Evolutionary conservation across 2,113 vertebrate species (phyloP).

Genomic region (Glaucidium brasilianum): DNA sequence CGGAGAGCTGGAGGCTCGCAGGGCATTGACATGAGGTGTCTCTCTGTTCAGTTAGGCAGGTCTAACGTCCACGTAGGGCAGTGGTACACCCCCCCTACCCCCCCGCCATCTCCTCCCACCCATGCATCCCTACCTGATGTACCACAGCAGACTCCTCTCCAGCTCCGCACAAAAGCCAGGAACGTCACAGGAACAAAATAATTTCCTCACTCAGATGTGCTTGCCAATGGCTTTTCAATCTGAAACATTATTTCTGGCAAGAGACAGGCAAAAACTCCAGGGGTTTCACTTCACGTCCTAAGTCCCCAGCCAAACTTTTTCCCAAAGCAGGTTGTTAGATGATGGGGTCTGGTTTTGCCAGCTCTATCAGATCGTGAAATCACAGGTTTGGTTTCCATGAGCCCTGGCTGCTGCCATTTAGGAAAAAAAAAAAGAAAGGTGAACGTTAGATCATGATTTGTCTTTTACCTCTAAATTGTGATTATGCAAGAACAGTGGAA

Average conservation of each 20-base stretch:
- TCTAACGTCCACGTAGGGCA: neutral
- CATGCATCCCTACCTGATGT: neutral
- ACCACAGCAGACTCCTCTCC: neutral
- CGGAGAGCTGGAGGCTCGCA: neutral
- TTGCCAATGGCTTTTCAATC: neutral
- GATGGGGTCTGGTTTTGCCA: neutral
- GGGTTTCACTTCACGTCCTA: neutral
- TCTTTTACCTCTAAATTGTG: neutral
- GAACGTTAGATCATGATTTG: neutral
- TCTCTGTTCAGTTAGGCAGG: neutral
- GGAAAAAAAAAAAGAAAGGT: neutral
- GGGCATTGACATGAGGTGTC: neutral
- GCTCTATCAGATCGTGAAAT: neutral
- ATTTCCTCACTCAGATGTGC: accelerated
- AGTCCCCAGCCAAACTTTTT: accelerated
- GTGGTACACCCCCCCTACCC: too few relatives aligned
- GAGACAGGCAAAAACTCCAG: neutral
- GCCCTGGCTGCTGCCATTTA: neutral
- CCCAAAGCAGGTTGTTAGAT: neutral
- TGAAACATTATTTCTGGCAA: neutral
- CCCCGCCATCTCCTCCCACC: neutral
- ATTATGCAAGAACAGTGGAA: neutral
- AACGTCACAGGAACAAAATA: neutral
- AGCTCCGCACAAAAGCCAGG: neutral
- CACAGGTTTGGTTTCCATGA: neutral